phyloP scores from a whole-genome alignment of 1,140 invertebrate species.

The Heliothis virescens region DNA sequence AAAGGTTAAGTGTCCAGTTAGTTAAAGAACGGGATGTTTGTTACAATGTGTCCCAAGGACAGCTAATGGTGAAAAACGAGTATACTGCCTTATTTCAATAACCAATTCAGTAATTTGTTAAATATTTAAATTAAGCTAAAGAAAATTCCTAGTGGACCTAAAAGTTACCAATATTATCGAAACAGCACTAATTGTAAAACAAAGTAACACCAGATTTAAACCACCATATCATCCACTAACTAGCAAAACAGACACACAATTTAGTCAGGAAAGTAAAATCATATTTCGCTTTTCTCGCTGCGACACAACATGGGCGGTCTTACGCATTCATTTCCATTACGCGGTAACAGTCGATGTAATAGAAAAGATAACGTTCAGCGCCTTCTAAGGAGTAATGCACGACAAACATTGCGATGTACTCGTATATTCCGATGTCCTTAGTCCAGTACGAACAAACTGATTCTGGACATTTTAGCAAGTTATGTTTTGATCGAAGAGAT shows the following conservation, averaged over 20 bases:
- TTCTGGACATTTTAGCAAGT: background rate
- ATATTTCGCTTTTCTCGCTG: background rate
- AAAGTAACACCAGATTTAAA: too few species aligned
- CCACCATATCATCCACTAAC: too few species aligned
- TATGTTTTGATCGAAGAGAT: too few species aligned
- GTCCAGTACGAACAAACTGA: background rate
- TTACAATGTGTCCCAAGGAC: too few species aligned
- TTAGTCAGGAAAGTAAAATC: background rate
- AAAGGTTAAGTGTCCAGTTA: constrained; percentile 2
- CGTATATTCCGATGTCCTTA: background rate
- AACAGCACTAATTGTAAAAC: too few species aligned
- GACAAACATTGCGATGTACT: background rate
- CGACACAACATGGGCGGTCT: background rate
- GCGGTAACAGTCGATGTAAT: background rate
- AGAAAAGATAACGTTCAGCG: constrained; percentile 6
- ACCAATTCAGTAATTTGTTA: too few species aligned
- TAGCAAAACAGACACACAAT: background rate
- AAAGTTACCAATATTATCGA: too few species aligned
- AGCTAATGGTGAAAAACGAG: too few species aligned
- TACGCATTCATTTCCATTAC: constrained; percentile 25
- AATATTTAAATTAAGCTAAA: too few species aligned
- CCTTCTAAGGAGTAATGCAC: constrained; percentile 8
- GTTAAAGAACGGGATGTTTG: too few species aligned
- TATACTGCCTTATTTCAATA: too few species aligned
- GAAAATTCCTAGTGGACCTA: too few species aligned